A percentile compares a stretch with the other conserved stretches of the same genome.
phyloP scores from a whole-genome alignment of 2,888 invertebrate genomes.

The Athripsodes cinereus region DNA sequence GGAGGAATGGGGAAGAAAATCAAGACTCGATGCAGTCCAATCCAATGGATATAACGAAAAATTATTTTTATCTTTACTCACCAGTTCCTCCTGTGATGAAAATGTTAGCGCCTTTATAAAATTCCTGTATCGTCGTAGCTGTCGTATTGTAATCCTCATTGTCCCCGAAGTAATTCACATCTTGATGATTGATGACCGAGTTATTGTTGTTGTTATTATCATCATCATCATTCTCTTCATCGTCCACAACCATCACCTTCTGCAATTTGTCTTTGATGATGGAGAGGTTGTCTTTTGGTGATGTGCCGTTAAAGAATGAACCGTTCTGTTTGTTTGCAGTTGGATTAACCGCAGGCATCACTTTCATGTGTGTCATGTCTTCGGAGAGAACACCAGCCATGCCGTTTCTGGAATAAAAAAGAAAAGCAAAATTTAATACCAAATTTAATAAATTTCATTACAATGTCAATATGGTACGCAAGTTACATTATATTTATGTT shows the following conservation, averaged over 20 bases:
- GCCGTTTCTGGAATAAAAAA: no score
- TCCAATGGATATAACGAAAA: no score
- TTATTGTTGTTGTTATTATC: conserved; percentile 21
- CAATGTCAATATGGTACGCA: no score
- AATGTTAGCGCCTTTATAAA: conserved; percentile 53
- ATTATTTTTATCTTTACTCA: conserved; percentile 30
- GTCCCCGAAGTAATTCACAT: not conserved
- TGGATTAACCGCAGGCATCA: not conserved
- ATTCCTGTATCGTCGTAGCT: conserved; percentile 47
- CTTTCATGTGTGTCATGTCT: not conserved
- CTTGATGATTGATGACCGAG: conserved; percentile 23
- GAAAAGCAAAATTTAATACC: no score
- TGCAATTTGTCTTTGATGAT: not conserved
- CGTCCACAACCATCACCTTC: not conserved
- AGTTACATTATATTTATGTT: no score
- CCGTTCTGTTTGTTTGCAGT: conserved; percentile 2
- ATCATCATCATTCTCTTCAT: not conserved
- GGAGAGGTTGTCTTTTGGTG: not conserved
- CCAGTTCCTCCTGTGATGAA: conserved; percentile 59
- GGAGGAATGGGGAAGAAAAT: no score
- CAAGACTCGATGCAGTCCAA: no score
- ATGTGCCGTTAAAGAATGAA: not conserved
- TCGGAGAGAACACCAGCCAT: no score
- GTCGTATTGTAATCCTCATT: conserved; percentile 13
- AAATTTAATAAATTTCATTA: no score